Conservation (phyloP, 2,113 vertebrate genomes). For the Chroicocephalus ridibundus region DNA sequence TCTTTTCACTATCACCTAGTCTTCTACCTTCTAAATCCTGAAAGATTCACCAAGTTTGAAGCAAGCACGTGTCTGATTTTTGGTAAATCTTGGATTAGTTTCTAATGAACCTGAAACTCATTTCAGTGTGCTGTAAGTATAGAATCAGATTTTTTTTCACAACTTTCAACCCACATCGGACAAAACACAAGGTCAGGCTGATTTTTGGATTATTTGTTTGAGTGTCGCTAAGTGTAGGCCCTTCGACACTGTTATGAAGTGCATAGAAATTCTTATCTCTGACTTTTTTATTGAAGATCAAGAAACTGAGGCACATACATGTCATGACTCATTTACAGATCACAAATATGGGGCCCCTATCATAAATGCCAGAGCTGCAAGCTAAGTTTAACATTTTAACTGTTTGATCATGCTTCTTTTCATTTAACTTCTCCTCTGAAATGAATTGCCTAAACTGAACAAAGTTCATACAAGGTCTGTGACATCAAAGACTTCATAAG, state of each 20-base stretch:
- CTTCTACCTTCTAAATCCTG: neutral
- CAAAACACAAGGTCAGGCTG: neutral
- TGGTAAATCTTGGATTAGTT: neutral
- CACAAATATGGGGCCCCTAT: neutral
- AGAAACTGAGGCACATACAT: neutral
- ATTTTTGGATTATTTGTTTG: neutral
- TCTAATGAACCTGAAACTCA: neutral
- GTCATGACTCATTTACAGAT: neutral
- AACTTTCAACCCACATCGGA: neutral
- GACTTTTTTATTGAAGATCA: neutral
- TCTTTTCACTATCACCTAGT: neutral
- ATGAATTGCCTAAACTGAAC: neutral
- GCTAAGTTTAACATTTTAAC: neutral
- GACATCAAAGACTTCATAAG: neutral
- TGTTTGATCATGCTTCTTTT: neutral
- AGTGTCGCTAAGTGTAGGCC: neutral
- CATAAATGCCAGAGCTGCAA: neutral
- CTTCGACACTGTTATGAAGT: neutral
- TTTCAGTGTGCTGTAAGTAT: neutral
- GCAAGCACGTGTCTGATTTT: fast-evolving
- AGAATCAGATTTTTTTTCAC: neutral
- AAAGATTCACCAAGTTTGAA: neutral
- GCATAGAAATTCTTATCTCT: neutral
- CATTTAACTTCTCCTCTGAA: neutral
- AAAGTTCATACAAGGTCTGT: neutral